Base-by-base conservation (phyloP, 2,888 invertebrate species). In the Allygus modestus region DNA sequence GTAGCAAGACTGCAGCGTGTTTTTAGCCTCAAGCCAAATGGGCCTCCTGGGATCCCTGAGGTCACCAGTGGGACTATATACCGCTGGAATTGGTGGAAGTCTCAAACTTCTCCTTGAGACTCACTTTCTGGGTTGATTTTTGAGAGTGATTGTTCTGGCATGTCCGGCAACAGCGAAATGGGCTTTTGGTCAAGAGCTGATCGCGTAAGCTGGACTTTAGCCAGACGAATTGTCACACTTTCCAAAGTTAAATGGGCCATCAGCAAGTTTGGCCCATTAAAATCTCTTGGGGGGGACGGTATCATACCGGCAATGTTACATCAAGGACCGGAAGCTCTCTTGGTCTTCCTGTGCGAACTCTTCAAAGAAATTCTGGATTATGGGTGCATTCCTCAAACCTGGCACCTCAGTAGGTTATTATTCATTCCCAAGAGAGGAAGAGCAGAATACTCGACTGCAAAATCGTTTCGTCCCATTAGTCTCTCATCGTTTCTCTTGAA, bases 231-330 rank as follows among this genome's bases (percentile, higher is more conserved):
- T n/a, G n/a, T 77, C 37, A 77, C 77, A 23, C 41, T 77, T 4
- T 77, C 77, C 37, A 77, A 77, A 41, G 23, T 43, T 11, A 77
- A 77, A 77, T 77, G 43, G 43, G 77, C 77, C 41, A 61, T 61
- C 61, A 61, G 26, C 28, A 23, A 61, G 61, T 61, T 61, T 61
- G 28, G 5, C 61, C 61, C 61, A 23, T 61, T 61, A 2, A 61
- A 61, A 61, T 77, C 43, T 17, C 77, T 7, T 17, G 26, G 28
- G 23, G 43, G 41, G 15, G n/a, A 28, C 5, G n/a, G 43, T 4
- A 77, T 41, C 5, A 0, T 43, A 15, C 43, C 77, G n/a, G 77
- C 77, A n/a, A 77, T 33, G 43, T n/a, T 77, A 20, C 77, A 75
- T 26, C 28, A 75, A 75, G 43, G 77, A 17, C 77, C 23, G 41